These are phyloP conservation scores for Tipula lateralis DNA, from an alignment of 2,888 invertebrate genomes.

Conservation along the genomic window DNA sequence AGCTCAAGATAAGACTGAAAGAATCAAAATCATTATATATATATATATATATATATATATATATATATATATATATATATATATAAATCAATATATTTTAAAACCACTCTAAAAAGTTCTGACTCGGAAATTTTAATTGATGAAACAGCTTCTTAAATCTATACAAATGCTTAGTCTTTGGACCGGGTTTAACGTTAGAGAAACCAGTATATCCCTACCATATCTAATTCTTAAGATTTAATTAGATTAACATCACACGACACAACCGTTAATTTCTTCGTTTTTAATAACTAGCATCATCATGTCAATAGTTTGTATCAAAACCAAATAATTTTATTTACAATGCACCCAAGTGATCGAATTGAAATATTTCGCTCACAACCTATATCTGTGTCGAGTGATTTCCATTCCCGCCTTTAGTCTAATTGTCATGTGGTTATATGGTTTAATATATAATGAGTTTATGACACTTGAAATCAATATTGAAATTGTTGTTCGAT, in stretches of 20 bases:
- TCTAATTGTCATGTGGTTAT: neutral
- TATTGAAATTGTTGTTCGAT: neutral
- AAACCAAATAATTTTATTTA: too few relatives aligned
- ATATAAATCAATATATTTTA: neutral
- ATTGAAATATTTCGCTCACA: neutral
- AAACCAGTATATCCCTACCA: neutral
- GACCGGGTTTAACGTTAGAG: neutral
- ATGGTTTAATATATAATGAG: neutral
- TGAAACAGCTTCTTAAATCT: neutral
- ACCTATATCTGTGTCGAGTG: neutral
- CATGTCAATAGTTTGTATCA: neutral
- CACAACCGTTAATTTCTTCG: neutral
- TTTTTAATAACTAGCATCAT: neutral
- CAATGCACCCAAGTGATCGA: neutral
- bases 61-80: neutral
- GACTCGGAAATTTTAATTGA: neutral
- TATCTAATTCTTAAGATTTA: neutral
- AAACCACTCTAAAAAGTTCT: neutral
- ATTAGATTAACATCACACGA: neutral
- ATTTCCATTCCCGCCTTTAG: neutral
- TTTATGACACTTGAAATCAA: neutral
- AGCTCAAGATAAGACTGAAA: neutral
- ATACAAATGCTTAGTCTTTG: neutral
- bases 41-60: neutral
- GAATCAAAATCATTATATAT: neutral